These are phyloP conservation scores for Andrena marginata DNA, from an alignment of 2,888 invertebrate species.

Conservation along the genomic window DNA sequence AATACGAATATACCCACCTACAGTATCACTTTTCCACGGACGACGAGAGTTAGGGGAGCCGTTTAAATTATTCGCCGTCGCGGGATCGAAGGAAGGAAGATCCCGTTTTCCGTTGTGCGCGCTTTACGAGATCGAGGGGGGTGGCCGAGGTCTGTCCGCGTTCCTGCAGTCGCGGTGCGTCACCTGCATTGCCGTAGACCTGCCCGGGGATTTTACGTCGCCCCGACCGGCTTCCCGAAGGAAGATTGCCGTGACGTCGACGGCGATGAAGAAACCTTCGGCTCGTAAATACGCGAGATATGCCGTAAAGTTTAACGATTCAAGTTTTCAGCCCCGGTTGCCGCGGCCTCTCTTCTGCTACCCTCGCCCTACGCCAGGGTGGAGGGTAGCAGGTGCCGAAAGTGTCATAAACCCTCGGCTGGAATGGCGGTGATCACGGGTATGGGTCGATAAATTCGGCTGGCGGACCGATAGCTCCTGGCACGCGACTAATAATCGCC, in stretches of 20 bases:
- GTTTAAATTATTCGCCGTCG: not conserved
- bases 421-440: constrained; percentile 46
- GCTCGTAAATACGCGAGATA: constrained; percentile 74
- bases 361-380: constrained; percentile 24
- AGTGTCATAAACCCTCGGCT: constrained; percentile 57
- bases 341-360: not conserved
- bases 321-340: constrained; percentile 56
- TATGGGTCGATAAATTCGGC: constrained; percentile 59
- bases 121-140: not conserved
- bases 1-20: too few relatives aligned
- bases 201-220: constrained; percentile 45
- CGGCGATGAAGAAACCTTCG: constrained; percentile 51
- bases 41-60: too few relatives aligned
- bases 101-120: not conserved
- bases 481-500: constrained; percentile 53
- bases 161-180: constrained; percentile 54
- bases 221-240: constrained; percentile 36
- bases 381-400: constrained; percentile 69
- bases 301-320: constrained; percentile 76
- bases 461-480: constrained; percentile 21
- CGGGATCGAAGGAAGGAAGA: not conserved
- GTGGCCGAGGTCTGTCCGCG: not conserved
- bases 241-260: constrained; percentile 46
- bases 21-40: too few relatives aligned
- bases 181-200: constrained; percentile 65